phyloP scores from a whole-genome alignment of 2,113 vertebrate genomes.

The Megalops atlanticus region DNA sequence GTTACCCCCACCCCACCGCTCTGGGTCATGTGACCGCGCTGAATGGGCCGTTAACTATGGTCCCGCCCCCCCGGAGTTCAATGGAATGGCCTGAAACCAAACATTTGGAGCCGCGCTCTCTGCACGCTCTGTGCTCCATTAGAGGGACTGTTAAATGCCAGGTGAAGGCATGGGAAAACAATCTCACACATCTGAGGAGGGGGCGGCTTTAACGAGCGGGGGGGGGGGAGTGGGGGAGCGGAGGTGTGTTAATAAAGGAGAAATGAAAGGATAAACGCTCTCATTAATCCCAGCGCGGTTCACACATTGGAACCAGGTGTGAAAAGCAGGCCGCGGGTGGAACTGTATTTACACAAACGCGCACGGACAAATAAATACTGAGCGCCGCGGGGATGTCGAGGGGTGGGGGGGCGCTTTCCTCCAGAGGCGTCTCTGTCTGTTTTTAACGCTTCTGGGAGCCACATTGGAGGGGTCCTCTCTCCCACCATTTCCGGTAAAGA shows the following conservation, averaged over 20 bases:
- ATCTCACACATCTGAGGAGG: slow-evolving; percentile 34
- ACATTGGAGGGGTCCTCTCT: slow-evolving; percentile 8
- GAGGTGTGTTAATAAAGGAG: slow-evolving; percentile 43
- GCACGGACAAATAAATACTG: slow-evolving; percentile 53
- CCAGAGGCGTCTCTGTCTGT: slow-evolving; percentile 40
- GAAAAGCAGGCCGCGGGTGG: slow-evolving; percentile 42
- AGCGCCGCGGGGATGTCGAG: slow-evolving; percentile 39
- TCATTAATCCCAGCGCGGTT: slow-evolving; percentile 50
- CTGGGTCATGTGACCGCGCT: slow-evolving; percentile 6
- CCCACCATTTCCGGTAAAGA: slow-evolving; percentile 42
- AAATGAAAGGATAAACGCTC: slow-evolving; percentile 44
- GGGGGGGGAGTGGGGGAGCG: slow-evolving; percentile 11
- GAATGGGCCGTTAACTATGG: slow-evolving; percentile 23
- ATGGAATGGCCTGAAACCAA: slow-evolving; percentile 34
- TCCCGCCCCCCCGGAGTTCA: slow-evolving; percentile 20
- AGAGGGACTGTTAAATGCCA: slow-evolving; percentile 25
- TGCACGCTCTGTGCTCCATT: slow-evolving; percentile 24
- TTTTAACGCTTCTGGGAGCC: slow-evolving; percentile 48
- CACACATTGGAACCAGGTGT: slow-evolving; percentile 63
- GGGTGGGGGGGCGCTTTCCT: slow-evolving; percentile 44
- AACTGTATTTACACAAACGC: slow-evolving; percentile 51
- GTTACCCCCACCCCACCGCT: background rate
- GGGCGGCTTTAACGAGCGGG: slow-evolving; percentile 31
- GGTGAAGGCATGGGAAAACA: slow-evolving; percentile 42
- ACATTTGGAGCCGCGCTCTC: slow-evolving; percentile 27